Percentiles rank a stretch among this genome's conserved stretches.
Conservation (phyloP, 1,140 invertebrate genomes). For the Hyles vespertilio region DNA sequence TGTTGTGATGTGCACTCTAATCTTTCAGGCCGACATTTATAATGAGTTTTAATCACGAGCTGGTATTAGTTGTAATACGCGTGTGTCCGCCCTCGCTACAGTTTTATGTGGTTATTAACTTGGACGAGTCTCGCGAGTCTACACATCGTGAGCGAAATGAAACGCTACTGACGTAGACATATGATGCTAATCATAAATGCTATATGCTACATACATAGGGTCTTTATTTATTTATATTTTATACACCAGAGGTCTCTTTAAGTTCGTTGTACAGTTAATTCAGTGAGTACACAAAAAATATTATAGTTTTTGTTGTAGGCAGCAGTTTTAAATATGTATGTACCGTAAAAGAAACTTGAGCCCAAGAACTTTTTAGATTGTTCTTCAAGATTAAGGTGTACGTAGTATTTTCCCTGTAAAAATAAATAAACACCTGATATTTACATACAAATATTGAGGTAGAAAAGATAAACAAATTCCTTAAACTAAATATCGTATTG, state of each 20-base stretch:
- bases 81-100: conserved; percentile 27
- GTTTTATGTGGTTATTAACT: conserved; percentile 38
- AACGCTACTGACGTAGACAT: too few relatives aligned
- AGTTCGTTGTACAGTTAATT: conserved; percentile 27
- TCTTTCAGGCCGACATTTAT: conserved; percentile 42
- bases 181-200: too few relatives aligned
- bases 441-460: not conserved
- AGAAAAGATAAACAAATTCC: too few relatives aligned
- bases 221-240: too few relatives aligned
- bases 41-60: conserved; percentile 53
- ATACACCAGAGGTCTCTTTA: not conserved
- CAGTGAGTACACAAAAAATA: conserved; percentile 42
- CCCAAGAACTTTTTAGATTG: conserved; percentile 47
- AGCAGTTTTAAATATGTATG: conserved; percentile 43
- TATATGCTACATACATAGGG: too few relatives aligned
- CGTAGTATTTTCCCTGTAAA: conserved; percentile 50
- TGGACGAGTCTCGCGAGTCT: conserved; percentile 14
- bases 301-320: conserved; percentile 45
- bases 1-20: conserved; percentile 42
- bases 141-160: too few relatives aligned
- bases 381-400: conserved; percentile 47
- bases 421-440: conserved; percentile 9
- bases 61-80: conserved; percentile 49
- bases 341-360: conserved; percentile 51
- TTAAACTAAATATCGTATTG: too few relatives aligned